Conservation (phyloP, 2,113 vertebrate species). For the Panthera uncia region DNA sequence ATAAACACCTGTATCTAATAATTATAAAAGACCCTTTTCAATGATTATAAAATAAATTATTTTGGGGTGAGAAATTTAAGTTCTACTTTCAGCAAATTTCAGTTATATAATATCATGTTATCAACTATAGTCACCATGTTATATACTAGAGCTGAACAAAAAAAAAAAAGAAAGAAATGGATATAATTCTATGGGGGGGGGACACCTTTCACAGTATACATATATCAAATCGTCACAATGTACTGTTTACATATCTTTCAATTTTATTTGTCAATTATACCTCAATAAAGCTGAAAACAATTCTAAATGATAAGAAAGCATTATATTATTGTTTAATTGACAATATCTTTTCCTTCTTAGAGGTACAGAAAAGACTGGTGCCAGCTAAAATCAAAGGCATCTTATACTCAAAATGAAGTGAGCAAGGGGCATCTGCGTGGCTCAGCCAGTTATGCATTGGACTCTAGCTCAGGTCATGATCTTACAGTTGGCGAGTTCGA, state of each 20-base stretch:
- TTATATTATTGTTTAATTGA: not conserved
- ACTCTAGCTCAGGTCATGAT: too few relatives aligned
- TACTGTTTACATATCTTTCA: not conserved
- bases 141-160: not conserved
- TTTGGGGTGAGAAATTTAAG: not conserved
- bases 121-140: not conserved
- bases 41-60: not conserved
- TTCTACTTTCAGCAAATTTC: not conserved
- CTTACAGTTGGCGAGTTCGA: too few relatives aligned
- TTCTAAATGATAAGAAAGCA: not conserved
- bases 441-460: too few relatives aligned
- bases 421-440: too few relatives aligned
- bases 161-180: not conserved
- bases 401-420: not conserved
- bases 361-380: not conserved
- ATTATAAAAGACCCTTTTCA: not conserved
- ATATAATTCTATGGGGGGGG: not conserved
- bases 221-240: not conserved
- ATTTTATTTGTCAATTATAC: not conserved
- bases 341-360: not conserved
- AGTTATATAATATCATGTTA: not conserved
- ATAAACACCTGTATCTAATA: not conserved
- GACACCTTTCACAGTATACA: not conserved
- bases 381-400: not conserved
- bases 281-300: not conserved